phyloP scores from a whole-genome alignment of 2,797 vertebrate species.

The Hephaestus fuliginosus region DNA sequence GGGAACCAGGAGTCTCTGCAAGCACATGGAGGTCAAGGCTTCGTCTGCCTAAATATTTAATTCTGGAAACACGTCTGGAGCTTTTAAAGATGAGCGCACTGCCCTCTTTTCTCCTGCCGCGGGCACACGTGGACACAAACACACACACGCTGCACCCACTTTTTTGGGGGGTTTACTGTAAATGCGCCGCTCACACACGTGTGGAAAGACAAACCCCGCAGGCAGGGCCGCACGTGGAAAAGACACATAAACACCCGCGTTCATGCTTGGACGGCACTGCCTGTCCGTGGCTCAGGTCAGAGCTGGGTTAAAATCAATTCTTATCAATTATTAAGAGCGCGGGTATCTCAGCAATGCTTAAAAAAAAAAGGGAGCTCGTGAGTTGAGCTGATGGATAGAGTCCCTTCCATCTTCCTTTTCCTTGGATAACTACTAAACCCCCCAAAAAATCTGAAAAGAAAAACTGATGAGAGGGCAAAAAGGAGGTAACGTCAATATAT shows the following conservation, averaged over 20 bases:
- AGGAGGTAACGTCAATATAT: constrained; percentile 35
- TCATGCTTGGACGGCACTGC: constrained; percentile 87
- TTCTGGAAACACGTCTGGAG: constrained; percentile 92
- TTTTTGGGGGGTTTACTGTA: constrained; percentile 33
- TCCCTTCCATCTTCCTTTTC: constrained; percentile 51
- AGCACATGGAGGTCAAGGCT: constrained; percentile 91
- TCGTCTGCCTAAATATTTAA: constrained; percentile 96
- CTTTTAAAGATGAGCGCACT: constrained; percentile 92
- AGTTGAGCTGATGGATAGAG: constrained; percentile 45
- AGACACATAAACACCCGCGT: neutral
- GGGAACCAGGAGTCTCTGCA: constrained; percentile 92
- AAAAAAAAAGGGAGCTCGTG: constrained; percentile 60
- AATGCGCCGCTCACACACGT: constrained; percentile 23
- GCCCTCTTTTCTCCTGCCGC: constrained; percentile 81
- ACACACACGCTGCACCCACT: constrained; percentile 10
- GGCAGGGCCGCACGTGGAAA: constrained; percentile 9
- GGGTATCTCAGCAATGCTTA: constrained; percentile 80
- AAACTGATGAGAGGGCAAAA: constrained; percentile 14
- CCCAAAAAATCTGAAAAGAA: neutral
- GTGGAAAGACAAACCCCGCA: constrained; percentile 36
- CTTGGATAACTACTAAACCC: constrained; percentile 41
- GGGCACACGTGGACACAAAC: constrained; percentile 23
- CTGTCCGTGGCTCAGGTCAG: constrained; percentile 90
- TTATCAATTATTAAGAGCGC: constrained; percentile 95
- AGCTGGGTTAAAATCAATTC: constrained; percentile 94